Evolutionary conservation across 2,797 vertebrate species (phyloP).

Genomic region (Chaunax sp.): DNA sequence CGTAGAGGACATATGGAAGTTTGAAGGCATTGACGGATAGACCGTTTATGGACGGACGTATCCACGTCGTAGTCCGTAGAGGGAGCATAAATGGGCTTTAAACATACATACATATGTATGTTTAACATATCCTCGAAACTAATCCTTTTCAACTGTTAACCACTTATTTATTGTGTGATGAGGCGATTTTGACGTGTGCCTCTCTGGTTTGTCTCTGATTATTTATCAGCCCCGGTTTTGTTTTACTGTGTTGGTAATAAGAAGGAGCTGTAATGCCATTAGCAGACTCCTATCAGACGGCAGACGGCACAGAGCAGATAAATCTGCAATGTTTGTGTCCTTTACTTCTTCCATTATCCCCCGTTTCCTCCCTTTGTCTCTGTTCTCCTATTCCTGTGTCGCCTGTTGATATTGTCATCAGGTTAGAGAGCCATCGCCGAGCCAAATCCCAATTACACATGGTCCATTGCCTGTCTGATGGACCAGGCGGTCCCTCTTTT

Average conservation of each 20-base stretch:
- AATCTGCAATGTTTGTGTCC: slow-evolving; percentile 16
- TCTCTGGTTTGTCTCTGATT: slow-evolving; percentile 32
- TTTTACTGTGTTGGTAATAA: slow-evolving; percentile 36
- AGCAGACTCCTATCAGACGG: slow-evolving; percentile 35
- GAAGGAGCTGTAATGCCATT: slow-evolving; percentile 27
- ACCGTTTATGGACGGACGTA: too few relatives aligned
- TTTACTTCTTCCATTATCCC: neutral
- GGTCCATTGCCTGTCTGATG: slow-evolving; percentile 42
- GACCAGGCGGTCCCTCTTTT: neutral
- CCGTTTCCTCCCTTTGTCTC: neutral
- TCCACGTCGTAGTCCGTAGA: too few relatives aligned
- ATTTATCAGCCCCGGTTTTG: slow-evolving; percentile 46
- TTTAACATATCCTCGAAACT: slow-evolving; percentile 14
- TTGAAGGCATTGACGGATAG: too few relatives aligned
- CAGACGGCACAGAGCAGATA: slow-evolving; percentile 27
- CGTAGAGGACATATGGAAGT: too few relatives aligned
- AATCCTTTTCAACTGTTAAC: slow-evolving; percentile 25
- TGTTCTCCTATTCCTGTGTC: slow-evolving; percentile 1
- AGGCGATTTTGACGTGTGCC: slow-evolving; percentile 31
- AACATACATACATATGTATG: too few relatives aligned
- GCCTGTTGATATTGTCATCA: slow-evolving; percentile 31
- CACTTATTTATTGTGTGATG: slow-evolving; percentile 60
- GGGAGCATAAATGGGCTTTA: too few relatives aligned
- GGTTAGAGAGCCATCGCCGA: slow-evolving; percentile 15
- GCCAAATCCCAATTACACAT: slow-evolving; percentile 11